phyloP scores from a whole-genome alignment of 2,797 vertebrate species.

The Gymnocypris eckloni region DNA sequence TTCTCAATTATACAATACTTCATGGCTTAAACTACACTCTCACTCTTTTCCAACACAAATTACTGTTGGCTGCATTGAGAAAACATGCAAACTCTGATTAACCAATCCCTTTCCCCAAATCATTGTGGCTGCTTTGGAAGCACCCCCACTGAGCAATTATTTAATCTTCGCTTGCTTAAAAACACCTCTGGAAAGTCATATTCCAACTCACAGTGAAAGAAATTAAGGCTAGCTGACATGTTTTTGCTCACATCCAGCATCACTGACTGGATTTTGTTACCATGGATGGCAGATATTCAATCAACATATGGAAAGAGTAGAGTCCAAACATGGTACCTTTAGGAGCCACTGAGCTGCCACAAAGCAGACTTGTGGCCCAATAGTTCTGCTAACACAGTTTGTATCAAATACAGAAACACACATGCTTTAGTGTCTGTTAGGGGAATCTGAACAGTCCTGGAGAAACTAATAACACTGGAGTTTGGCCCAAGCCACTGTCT shows the following conservation, averaged over 20 bases:
- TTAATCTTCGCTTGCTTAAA: constrained; percentile 31
- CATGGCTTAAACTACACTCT: constrained; percentile 35
- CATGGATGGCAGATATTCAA: constrained; percentile 25
- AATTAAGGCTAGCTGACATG: not conserved
- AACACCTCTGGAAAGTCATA: constrained; percentile 9
- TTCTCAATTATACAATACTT: constrained; percentile 40
- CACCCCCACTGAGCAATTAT: constrained; percentile 23
- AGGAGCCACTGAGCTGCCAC: constrained; percentile 13
- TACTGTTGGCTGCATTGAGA: constrained; percentile 41
- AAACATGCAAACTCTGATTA: constrained; percentile 30
- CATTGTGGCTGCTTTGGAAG: constrained; percentile 16
- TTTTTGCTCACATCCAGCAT: not conserved
- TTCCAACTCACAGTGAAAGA: not conserved
- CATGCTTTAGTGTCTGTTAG: constrained; percentile 24
- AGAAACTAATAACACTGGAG: constrained; percentile 80
- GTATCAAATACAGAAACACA: constrained; percentile 49
- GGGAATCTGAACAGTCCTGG: constrained; percentile 72
- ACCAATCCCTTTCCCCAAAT: constrained; percentile 24
- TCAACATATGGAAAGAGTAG: not conserved
- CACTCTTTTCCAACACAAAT: constrained; percentile 39
- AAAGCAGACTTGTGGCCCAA: constrained; percentile 21
- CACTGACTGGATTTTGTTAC: constrained; percentile 26
- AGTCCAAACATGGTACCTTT: constrained; percentile 29
- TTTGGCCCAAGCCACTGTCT: constrained; percentile 86
- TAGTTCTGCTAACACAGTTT: constrained; percentile 52